These are phyloP conservation scores for Python bivittatus DNA, from an alignment of 2,113 vertebrate species.

Conservation along the genomic window DNA sequence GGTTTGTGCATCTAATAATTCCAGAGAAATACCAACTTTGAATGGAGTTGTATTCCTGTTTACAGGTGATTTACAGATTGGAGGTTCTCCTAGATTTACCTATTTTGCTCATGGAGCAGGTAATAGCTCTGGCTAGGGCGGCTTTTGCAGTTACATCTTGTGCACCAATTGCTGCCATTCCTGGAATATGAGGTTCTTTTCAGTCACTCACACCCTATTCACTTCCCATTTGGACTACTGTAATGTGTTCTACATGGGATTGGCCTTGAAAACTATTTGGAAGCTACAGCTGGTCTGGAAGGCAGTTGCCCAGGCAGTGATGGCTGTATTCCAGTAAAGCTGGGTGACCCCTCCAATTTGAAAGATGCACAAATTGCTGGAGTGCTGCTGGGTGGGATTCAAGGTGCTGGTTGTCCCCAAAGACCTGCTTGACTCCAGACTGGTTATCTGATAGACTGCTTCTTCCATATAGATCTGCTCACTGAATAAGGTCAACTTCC, in stretches of 20 bases:
- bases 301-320: neutral
- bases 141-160: neutral
- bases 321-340: neutral
- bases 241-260: neutral
- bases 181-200: neutral
- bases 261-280: neutral
- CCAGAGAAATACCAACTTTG: neutral
- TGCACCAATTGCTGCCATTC: neutral
- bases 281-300: neutral
- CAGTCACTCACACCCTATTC: neutral
- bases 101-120: neutral
- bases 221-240: neutral
- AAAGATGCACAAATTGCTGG: neutral
- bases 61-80: neutral
- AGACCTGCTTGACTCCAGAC: neutral
- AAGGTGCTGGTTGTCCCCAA: neutral
- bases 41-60: neutral
- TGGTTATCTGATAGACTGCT: neutral
- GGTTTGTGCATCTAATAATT: neutral
- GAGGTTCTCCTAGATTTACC: neutral
- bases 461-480: neutral
- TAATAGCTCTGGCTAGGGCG: neutral
- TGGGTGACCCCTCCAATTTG: neutral
- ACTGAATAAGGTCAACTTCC: neutral
- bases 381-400: neutral